Percentiles rank a stretch among this genome's conserved stretches.
These are phyloP conservation scores for Euthynnus affinis DNA, from an alignment of 2,797 vertebrate species.

Conservation along the genomic window DNA sequence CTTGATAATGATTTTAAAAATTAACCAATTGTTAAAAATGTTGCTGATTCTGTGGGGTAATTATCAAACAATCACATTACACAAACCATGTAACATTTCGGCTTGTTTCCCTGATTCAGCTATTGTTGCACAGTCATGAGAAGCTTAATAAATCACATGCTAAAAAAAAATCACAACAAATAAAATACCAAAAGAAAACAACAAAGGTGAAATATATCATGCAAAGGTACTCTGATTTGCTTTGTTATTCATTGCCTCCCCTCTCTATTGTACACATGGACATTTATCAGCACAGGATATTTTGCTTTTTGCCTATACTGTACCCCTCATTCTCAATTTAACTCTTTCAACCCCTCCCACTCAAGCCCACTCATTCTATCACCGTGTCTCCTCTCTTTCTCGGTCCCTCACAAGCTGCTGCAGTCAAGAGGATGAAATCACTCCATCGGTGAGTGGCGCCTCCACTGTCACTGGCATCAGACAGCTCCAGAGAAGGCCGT, in stretches of 20 bases:
- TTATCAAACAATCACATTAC: not conserved
- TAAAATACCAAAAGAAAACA: slow-evolving; percentile 11
- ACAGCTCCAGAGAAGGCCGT: slow-evolving; percentile 81
- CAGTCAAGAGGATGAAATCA: slow-evolving; percentile 81
- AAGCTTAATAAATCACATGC: not conserved
- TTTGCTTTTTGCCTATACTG: slow-evolving; percentile 35
- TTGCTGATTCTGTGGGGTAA: not conserved
- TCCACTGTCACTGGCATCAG: slow-evolving; percentile 82
- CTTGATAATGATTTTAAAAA: too few species aligned
- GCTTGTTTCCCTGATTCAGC: not conserved
- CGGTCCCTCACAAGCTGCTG: slow-evolving; percentile 58
- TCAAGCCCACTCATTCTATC: slow-evolving; percentile 60
- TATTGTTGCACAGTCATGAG: not conserved
- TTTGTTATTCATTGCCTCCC: slow-evolving; percentile 28
- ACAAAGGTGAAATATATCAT: not conserved
- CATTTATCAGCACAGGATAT: slow-evolving; percentile 49
- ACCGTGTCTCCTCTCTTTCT: slow-evolving; percentile 38
- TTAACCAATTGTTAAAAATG: not conserved
- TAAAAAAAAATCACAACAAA: not conserved
- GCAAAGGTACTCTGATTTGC: slow-evolving; percentile 6
- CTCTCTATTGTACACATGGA: slow-evolving; percentile 15
- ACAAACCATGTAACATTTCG: not conserved
- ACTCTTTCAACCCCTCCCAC: slow-evolving; percentile 56
- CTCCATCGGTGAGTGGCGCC: slow-evolving; percentile 77
- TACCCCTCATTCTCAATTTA: slow-evolving; percentile 45